Conservation (phyloP, 2,888 invertebrate species). For the Cetonia aurata region DNA sequence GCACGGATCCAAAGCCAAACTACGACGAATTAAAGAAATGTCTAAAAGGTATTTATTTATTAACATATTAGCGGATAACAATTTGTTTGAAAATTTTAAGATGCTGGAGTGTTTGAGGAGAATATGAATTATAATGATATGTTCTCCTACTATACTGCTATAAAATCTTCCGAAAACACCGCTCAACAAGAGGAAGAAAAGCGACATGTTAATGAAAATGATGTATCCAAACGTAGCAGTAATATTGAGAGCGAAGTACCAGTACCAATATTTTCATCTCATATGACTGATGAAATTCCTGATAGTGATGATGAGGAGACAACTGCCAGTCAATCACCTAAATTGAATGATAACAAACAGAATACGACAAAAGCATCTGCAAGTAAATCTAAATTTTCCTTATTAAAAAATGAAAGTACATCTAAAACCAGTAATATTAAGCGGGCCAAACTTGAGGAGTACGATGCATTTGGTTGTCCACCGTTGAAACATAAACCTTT, state of each 20-base stretch:
- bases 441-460: not conserved
- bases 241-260: too few relatives aligned
- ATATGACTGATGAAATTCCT: not conserved
- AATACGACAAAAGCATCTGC: not conserved
- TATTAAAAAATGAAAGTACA: not conserved
- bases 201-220: constrained; percentile 37
- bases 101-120: constrained; percentile 50
- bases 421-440: not conserved
- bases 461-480: constrained; percentile 47
- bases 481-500: constrained; percentile 45
- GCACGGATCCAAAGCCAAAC: not conserved
- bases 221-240: not conserved
- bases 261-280: too few relatives aligned
- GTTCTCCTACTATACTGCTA: constrained; percentile 46
- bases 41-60: constrained; percentile 34
- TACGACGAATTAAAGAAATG: constrained; percentile 35
- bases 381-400: constrained; percentile 7
- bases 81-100: constrained; percentile 36
- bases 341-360: constrained; percentile 3
- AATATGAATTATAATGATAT: constrained; percentile 48
- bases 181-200: constrained; percentile 49
- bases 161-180: constrained; percentile 50
- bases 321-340: constrained; percentile 4
- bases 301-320: not conserved
- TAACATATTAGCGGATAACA: not conserved